phyloP scores from a whole-genome alignment of 2,113 vertebrate genomes.

The Hucho hucho region DNA sequence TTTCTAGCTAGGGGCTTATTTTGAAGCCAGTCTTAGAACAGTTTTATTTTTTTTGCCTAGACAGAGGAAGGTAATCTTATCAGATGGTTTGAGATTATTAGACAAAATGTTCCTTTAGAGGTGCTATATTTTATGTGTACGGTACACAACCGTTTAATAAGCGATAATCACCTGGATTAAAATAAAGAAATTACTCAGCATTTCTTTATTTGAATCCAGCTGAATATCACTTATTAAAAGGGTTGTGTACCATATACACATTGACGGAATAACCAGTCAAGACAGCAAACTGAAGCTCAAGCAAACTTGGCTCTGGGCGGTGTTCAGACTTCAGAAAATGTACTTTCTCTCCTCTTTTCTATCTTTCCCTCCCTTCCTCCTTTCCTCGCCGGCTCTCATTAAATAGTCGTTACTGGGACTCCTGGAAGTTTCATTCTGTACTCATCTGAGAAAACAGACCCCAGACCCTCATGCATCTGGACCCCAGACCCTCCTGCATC shows the following conservation, averaged over 20 bases:
- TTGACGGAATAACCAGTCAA: neutral
- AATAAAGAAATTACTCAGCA: neutral
- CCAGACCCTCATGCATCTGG: neutral
- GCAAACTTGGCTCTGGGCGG: neutral
- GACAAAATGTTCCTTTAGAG: constrained; percentile 6
- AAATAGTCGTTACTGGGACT: constrained; percentile 6
- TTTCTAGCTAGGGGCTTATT: constrained; percentile 44
- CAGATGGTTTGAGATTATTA: neutral
- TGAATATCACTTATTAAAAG: neutral
- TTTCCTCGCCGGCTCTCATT: neutral
- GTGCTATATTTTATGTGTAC: neutral
- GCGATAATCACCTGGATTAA: neutral
- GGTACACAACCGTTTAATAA: neutral
- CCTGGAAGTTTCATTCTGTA: neutral
- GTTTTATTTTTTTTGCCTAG: constrained; percentile 9
- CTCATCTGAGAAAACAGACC: constrained; percentile 7
- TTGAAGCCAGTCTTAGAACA: constrained; percentile 22
- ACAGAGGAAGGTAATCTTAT: constrained; percentile 41
- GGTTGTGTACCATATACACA: neutral
- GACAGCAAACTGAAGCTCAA: neutral
- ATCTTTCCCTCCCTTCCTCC: neutral
- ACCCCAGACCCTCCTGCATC: neutral
- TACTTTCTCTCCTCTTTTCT: neutral
- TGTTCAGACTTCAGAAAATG: neutral
- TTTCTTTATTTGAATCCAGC: neutral